Conservation (phyloP, 2,797 vertebrate genomes). For the Poeciliopsis paucimaculata region DNA sequence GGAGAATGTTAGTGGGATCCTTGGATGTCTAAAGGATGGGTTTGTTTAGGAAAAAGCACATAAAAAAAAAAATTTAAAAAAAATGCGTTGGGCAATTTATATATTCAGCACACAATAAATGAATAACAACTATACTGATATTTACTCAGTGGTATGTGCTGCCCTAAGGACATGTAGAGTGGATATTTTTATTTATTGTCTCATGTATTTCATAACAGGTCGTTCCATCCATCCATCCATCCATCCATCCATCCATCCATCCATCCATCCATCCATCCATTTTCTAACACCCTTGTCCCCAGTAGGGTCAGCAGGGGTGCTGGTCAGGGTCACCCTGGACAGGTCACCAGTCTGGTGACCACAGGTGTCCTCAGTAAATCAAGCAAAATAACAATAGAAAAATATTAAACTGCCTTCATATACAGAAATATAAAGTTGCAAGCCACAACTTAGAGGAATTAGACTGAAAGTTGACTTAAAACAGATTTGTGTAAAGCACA, state of each 20-base stretch:
- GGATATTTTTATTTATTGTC: not conserved
- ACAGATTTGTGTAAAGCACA: not conserved
- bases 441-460: not conserved
- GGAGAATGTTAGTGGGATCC: too few relatives aligned
- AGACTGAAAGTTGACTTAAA: not conserved
- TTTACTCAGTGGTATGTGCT: not conserved
- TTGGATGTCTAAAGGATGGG: too few relatives aligned
- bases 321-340: too few relatives aligned
- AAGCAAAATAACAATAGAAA: not conserved
- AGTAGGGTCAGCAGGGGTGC: too few relatives aligned
- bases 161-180: not conserved
- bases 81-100: too few relatives aligned
- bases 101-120: not conserved
- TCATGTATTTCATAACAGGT: not conserved
- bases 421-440: not conserved
- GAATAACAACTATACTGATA: not conserved
- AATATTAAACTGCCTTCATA: not conserved
- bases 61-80: too few relatives aligned
- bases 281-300: too few relatives aligned
- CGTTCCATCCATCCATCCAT: too few relatives aligned
- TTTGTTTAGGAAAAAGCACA: too few relatives aligned
- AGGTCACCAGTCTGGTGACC: too few relatives aligned
- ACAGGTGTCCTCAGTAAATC: not conserved
- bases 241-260: too few relatives aligned
- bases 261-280: too few relatives aligned